Conservation (phyloP, 2,797 vertebrate species). For the Amazonetta brasiliensis region DNA sequence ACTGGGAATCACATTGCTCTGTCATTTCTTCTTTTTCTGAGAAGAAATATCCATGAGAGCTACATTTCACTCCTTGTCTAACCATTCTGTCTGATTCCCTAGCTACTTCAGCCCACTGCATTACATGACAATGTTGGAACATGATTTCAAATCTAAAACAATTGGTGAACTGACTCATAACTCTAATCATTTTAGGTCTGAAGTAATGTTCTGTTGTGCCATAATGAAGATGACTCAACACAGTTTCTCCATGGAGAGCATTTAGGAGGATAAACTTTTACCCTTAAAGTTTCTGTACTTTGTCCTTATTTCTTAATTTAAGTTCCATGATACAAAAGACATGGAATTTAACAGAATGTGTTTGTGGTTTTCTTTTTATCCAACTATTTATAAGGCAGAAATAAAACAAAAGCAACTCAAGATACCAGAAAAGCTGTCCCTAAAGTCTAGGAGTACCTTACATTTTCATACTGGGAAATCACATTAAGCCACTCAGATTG, state of each 20-base stretch:
- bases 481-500: constrained; percentile 9
- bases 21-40: background rate
- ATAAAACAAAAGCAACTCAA: background rate
- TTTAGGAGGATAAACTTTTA: constrained; percentile 35
- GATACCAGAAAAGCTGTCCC: background rate
- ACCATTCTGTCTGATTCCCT: background rate
- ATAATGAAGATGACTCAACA: constrained; percentile 51
- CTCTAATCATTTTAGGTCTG: constrained; percentile 48
- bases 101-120: background rate
- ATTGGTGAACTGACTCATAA: constrained; percentile 58
- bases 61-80: background rate
- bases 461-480: constrained; percentile 28
- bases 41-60: background rate
- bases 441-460: background rate
- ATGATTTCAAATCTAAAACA: constrained; percentile 27
- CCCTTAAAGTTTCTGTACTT: constrained; percentile 3
- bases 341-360: background rate
- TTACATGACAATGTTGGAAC: constrained; percentile 48
- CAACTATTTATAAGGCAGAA: background rate
- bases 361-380: background rate
- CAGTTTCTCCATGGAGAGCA: background rate
- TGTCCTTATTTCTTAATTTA: background rate
- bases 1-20: background rate
- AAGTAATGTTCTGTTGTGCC: constrained; percentile 30
- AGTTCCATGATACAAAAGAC: background rate